Percentiles rank a stretch among this genome's conserved stretches.
Evolutionary conservation across 1,140 invertebrate species (phyloP).

Genomic region (Colletes gigas): DNA sequence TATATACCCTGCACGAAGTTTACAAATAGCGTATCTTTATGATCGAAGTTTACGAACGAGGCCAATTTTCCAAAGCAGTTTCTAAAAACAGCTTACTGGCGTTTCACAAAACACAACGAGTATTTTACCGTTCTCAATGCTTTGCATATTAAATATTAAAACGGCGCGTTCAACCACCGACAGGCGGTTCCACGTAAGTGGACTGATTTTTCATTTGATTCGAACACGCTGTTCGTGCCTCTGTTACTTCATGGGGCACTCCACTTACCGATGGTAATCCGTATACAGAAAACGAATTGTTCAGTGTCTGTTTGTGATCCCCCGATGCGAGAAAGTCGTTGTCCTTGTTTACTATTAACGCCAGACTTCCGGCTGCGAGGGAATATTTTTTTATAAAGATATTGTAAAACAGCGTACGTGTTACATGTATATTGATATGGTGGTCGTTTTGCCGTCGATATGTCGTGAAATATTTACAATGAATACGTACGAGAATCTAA

Average conservation of each 20-base stretch:
- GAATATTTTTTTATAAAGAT: slow-evolving; percentile 41
- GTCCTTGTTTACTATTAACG: slow-evolving; percentile 66
- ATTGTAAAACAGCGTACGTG: slow-evolving; percentile 28
- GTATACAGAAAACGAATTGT: slow-evolving; percentile 68
- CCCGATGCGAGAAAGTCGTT: slow-evolving; percentile 57
- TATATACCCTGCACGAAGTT: slow-evolving; percentile 46
- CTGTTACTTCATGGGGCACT: slow-evolving; percentile 56
- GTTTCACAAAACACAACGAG: not conserved
- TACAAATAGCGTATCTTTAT: slow-evolving; percentile 15
- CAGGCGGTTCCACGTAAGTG: slow-evolving; percentile 13
- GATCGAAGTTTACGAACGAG: slow-evolving; percentile 23
- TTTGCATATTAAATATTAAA: slow-evolving; percentile 7
- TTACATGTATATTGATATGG: slow-evolving; percentile 10
- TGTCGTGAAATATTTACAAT: not conserved
- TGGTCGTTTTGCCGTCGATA: slow-evolving; percentile 5
- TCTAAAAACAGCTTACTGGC: not conserved
- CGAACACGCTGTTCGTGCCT: slow-evolving; percentile 57
- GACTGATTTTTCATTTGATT: slow-evolving; percentile 21
- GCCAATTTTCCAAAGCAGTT: not conserved
- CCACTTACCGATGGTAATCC: slow-evolving; percentile 56
- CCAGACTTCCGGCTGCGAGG: slow-evolving; percentile 71
- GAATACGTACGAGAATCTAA: slow-evolving; percentile 72
- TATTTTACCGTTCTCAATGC: not conserved
- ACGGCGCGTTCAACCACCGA: slow-evolving; percentile 34
- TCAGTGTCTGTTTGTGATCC: slow-evolving; percentile 57